Evolutionary conservation across 2,797 vertebrate genomes (phyloP).

Genomic region (Scarus forsteni): DNA sequence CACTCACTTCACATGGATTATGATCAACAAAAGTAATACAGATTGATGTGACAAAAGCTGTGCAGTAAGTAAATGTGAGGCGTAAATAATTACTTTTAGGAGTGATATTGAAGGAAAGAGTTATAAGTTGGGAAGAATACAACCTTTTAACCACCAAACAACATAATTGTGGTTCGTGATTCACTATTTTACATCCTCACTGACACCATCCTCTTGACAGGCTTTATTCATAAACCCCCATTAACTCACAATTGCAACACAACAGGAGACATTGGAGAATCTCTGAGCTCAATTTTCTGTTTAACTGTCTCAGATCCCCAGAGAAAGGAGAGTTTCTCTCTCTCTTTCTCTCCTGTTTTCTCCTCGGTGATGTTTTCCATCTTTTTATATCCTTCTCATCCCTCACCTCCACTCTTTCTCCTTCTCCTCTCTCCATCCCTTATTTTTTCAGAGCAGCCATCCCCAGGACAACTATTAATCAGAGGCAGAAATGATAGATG

Average conservation of each 20-base stretch:
- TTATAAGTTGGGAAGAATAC: slow-evolving; percentile 6
- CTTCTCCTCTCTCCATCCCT: slow-evolving; percentile 10
- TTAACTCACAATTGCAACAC: slow-evolving; percentile 59
- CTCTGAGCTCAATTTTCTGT: slow-evolving; percentile 50
- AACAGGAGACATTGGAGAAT: slow-evolving; percentile 60
- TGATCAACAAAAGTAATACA: background rate
- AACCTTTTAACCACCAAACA: slow-evolving; percentile 14
- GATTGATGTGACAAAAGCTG: background rate
- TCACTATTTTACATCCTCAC: slow-evolving; percentile 42
- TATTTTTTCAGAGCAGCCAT: slow-evolving; percentile 73
- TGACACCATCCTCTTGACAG: slow-evolving; percentile 42
- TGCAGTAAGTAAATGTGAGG: background rate
- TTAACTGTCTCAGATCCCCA: slow-evolving; percentile 61
- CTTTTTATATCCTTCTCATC: slow-evolving; percentile 30
- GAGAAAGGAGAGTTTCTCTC: slow-evolving; percentile 36
- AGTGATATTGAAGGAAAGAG: slow-evolving; percentile 13
- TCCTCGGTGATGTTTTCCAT: slow-evolving; percentile 13
- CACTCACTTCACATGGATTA: too few relatives aligned
- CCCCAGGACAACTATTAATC: slow-evolving; percentile 87
- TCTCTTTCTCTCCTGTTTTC: slow-evolving; percentile 20
- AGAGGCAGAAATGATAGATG: slow-evolving; percentile 87
- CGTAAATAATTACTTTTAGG: slow-evolving; percentile 3
- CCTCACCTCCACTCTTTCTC: slow-evolving; percentile 27
- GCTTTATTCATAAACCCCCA: slow-evolving; percentile 54
- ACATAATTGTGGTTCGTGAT: slow-evolving; percentile 40